Base-by-base conservation (phyloP, 2,113 vertebrate genomes). In the Gnathonemus echidnorhynchus region DNA sequence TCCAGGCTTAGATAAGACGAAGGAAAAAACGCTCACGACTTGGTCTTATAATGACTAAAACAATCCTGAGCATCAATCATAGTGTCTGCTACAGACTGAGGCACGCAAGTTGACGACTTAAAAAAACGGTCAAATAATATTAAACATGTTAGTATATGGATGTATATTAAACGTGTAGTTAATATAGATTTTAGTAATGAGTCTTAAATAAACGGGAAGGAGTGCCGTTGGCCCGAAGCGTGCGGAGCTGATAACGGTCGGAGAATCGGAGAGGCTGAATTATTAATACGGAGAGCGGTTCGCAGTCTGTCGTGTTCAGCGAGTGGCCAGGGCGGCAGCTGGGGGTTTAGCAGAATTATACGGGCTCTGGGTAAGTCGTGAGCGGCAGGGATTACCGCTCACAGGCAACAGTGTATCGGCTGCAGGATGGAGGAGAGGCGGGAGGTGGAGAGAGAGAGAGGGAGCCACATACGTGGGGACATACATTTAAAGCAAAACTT, bases 341-440 rank as follows among this genome's bases (percentile, higher is more conserved):
- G 95, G 95, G 94, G 95, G 93, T 95, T 96, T 96, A 95, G 93
- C 92, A 94, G 95, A 95, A 96, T 96, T 96, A 96, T 92, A 96
- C 95, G 94, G 95, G 96, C 95, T 96, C 95, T 95, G 94, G 94
- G 95, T 94, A 94, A 95, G 95, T 92, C 95, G 80, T 92, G 94
- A 94, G 95, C 95, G 93, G 95, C 94, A 94, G 94, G 95, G 96
- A 96, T 96, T 96, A 96, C 94, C 88, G 93, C 93, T 94, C 95
- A 95, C 95, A 95, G 95, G 95, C 93, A 90, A 93, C 93, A 94
- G 94, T 92, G 94, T 91, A 87, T 88, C 90, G 89, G 86, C 87
- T 86, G 77, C 62, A 88, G 49, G 56, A 62, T 19, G 46, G 88
- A 80, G 84, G 53, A 90, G 56, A 90, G 39, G 86, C 86, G 86